phyloP scores from a whole-genome alignment of 2,113 vertebrate genomes.

The Erpornis zantholeuca region DNA sequence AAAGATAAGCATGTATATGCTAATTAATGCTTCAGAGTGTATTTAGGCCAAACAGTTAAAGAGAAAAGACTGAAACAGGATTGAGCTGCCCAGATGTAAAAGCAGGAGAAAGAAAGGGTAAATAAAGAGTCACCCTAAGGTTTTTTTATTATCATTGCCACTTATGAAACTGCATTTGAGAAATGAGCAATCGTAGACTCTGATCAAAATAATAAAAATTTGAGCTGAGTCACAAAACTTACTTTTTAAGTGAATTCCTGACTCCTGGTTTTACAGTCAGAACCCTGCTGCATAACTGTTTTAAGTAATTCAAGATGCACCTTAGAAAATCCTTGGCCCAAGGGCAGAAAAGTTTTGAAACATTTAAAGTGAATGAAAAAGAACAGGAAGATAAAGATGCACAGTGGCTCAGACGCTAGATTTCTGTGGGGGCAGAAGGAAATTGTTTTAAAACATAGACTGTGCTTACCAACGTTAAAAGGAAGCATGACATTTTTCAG shows the following conservation, averaged over 20 bases:
- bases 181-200: background rate
- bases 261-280: background rate
- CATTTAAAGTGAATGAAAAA: background rate
- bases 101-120: background rate
- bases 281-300: background rate
- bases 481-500: background rate
- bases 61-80: background rate
- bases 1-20: background rate
- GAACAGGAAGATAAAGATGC: background rate
- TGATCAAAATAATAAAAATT: background rate
- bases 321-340: background rate
- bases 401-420: background rate
- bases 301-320: constrained; percentile 11
- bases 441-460: background rate
- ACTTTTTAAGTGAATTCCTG: background rate
- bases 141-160: background rate
- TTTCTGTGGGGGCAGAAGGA: background rate
- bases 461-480: background rate
- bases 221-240: background rate
- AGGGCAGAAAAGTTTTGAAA: constrained; percentile 7
- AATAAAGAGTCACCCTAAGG: background rate
- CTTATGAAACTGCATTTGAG: background rate
- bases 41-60: constrained; percentile 17
- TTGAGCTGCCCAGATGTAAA: background rate
- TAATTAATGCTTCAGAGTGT: background rate